phyloP scores from a whole-genome alignment of 92 coral and sea anemone species.

The Porites lobata region DNA sequence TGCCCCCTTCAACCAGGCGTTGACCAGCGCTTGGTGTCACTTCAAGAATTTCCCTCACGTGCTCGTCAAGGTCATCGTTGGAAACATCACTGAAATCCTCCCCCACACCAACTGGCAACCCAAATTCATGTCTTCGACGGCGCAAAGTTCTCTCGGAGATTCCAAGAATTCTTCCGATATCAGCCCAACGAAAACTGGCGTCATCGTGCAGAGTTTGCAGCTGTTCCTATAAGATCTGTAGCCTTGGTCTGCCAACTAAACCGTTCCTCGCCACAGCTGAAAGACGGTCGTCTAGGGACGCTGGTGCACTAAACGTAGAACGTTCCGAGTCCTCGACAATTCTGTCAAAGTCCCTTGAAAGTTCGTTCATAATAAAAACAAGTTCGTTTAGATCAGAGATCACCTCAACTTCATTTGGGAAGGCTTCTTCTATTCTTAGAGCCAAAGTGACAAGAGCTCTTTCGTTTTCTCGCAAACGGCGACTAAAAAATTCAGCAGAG shows the following conservation, averaged over 20 bases:
- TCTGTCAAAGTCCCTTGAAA: conserved; percentile 23
- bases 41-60: conserved; percentile 22
- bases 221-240: background rate
- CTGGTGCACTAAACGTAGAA: conserved; percentile 7
- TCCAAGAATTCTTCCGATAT: conserved; percentile 22
- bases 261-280: conserved; percentile 28
- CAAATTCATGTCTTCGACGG: conserved; percentile 55
- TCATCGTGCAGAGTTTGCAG: no score
- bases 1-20: conserved; percentile 47
- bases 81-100: conserved; percentile 35
- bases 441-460: conserved; percentile 19
- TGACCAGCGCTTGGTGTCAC: conserved; percentile 59
- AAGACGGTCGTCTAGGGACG: conserved; percentile 19
- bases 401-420: conserved; percentile 11
- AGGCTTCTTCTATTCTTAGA: conserved; percentile 20
- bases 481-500: conserved; percentile 13
- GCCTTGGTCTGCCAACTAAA: conserved; percentile 34
- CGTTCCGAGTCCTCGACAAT: conserved; percentile 24
- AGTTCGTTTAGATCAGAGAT: conserved; percentile 18
- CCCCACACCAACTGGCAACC: conserved; percentile 54
- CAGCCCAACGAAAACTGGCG: no score
- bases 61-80: conserved; percentile 45
- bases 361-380: conserved; percentile 6
- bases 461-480: conserved; percentile 8
- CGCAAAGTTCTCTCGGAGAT: conserved; percentile 58